These are phyloP conservation scores for Anthophora plumipes DNA, from an alignment of 2,888 invertebrate species.

Conservation along the genomic window DNA sequence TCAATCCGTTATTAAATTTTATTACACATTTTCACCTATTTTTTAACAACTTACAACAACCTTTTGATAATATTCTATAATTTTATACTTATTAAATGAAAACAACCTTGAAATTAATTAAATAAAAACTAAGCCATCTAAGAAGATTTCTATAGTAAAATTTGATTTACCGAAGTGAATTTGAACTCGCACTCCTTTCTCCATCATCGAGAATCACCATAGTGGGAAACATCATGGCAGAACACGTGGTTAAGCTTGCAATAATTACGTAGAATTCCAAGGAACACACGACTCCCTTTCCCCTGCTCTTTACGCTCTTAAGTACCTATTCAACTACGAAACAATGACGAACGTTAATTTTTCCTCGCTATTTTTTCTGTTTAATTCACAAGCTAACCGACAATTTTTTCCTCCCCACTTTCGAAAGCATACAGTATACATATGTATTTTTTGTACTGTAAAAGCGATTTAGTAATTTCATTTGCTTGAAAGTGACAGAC, in stretches of 20 bases:
- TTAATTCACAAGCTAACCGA: constrained; percentile 14
- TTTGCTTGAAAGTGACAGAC: constrained; percentile 23
- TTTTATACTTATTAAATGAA: too few species aligned
- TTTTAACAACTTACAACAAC: too few species aligned
- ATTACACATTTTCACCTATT: too few species aligned
- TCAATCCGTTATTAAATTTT: too few species aligned
- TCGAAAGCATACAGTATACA: not conserved
- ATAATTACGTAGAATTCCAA: constrained; percentile 57
- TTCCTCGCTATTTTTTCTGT: constrained; percentile 13
- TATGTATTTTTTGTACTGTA: too few species aligned
- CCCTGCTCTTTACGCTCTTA: not conserved
- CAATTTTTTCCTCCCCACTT: constrained; percentile 1
- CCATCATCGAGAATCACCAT: constrained; percentile 22
- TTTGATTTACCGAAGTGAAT: too few species aligned
- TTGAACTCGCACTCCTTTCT: not conserved
- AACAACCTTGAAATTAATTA: not conserved
- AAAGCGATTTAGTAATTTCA: constrained; percentile 38
- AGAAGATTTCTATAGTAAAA: not conserved
- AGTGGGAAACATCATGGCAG: constrained; percentile 42
- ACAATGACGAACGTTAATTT: constrained; percentile 19
- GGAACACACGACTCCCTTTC: constrained; percentile 35
- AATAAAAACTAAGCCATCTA: not conserved
- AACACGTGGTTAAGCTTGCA: constrained; percentile 55
- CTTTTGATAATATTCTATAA: too few species aligned
- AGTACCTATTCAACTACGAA: constrained; percentile 24